Evolutionary conservation across 1,140 invertebrate genomes (phyloP).

Genomic region (Drosophila malerkotliana): DNA sequence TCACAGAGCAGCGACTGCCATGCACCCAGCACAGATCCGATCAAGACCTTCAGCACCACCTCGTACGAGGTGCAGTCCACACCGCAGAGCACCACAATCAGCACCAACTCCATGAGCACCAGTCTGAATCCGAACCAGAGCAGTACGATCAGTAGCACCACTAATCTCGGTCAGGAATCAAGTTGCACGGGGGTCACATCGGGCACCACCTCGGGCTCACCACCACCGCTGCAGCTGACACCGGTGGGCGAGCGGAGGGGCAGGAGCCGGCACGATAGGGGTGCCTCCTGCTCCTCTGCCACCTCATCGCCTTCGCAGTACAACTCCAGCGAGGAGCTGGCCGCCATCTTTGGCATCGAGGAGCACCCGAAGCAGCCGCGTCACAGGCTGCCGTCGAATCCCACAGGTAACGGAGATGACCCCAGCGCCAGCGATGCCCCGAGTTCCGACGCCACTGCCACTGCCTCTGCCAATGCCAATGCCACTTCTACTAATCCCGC

Average conservation of each 20-base stretch:
- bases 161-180: constrained; percentile 36
- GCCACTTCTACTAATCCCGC: constrained; percentile 61
- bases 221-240: constrained; percentile 71
- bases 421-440: constrained; percentile 25
- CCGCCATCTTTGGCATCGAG: constrained; percentile 85
- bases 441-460: constrained; percentile 20
- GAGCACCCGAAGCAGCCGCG: constrained; percentile 49
- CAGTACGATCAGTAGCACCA: constrained; percentile 48
- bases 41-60: constrained; percentile 83
- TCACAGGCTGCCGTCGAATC: constrained; percentile 13
- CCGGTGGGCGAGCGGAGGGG: constrained; percentile 51
- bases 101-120: constrained; percentile 52
- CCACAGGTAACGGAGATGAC: constrained; percentile 71
- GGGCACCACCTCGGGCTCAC: constrained; percentile 53
- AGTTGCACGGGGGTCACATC: constrained; percentile 24
- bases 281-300: constrained; percentile 31
- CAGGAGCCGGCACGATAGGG: constrained; percentile 8
- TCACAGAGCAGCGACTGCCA: constrained; percentile 82
- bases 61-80: constrained; percentile 78
- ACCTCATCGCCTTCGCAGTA: constrained; percentile 85
- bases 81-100: constrained; percentile 66
- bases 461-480: constrained; percentile 26
- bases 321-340: constrained; percentile 87
- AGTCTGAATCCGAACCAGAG: constrained; percentile 25
- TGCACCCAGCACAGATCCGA: constrained; percentile 83